These are phyloP conservation scores for Trachelus tabidus DNA, from an alignment of 2,888 invertebrate genomes.

Conservation along the genomic window DNA sequence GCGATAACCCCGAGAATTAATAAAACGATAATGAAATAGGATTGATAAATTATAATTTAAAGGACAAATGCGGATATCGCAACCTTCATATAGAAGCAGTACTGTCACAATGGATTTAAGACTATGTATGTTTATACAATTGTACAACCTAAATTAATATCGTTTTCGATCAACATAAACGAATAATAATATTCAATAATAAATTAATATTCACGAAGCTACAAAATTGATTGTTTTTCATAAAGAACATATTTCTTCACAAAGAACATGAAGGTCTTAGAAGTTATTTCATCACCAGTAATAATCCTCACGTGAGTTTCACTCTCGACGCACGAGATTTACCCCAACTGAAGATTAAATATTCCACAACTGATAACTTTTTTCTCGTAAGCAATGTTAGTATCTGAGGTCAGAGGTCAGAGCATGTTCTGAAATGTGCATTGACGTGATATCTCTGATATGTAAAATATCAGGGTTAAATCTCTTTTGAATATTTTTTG, in stretches of 20 bases:
- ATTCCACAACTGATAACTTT: neutral
- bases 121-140: neutral
- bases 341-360: neutral
- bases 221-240: neutral
- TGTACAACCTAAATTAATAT: neutral
- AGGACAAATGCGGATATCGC: neutral
- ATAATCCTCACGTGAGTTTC: neutral
- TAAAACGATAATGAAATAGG: neutral
- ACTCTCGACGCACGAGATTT: neutral
- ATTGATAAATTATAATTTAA: neutral
- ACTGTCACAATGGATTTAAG: neutral
- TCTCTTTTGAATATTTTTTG: neutral
- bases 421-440: slow-evolving; percentile 33
- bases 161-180: neutral
- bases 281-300: neutral
- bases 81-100: neutral
- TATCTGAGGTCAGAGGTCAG: slow-evolving; percentile 48
- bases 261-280: neutral
- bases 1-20: slow-evolving; percentile 34
- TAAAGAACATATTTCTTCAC: neutral
- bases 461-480: too few species aligned
- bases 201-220: neutral
- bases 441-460: slow-evolving; percentile 44
- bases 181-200: neutral
- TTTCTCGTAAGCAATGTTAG: neutral